These are phyloP conservation scores for Zaprionus gabonicus DNA, from an alignment of 1,140 invertebrate species.

Conservation along the genomic window DNA sequence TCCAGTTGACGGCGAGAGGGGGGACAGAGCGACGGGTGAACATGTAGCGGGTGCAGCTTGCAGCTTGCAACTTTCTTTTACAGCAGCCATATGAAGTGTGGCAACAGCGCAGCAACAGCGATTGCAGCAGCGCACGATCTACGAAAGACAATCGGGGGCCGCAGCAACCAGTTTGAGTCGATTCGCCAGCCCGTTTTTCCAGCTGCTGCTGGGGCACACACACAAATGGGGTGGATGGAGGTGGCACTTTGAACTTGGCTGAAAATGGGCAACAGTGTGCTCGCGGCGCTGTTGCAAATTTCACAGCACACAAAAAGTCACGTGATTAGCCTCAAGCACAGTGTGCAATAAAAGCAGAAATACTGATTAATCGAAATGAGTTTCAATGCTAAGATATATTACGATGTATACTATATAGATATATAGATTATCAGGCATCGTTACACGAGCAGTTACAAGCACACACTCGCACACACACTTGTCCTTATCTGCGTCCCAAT, in stretches of 20 bases:
- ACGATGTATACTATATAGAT: not conserved
- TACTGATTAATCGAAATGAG: not conserved
- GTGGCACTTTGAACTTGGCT: slow-evolving; percentile 57
- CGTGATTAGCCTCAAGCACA: not conserved
- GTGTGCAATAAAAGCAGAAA: not conserved
- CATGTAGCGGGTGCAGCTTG: slow-evolving; percentile 56
- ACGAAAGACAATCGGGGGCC: slow-evolving; percentile 7
- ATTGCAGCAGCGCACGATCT: slow-evolving; percentile 22
- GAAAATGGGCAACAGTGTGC: slow-evolving; percentile 61
- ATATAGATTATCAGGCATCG: not conserved
- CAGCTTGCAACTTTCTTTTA: slow-evolving; percentile 71
- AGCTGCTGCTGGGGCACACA: not conserved
- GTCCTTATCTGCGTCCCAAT: slow-evolving; percentile 8
- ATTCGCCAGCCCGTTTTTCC: slow-evolving; percentile 35
- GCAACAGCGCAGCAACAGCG: slow-evolving; percentile 34
- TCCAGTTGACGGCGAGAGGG: not conserved
- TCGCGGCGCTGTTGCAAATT: not conserved
- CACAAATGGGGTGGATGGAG: not conserved
- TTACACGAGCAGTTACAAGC: not conserved
- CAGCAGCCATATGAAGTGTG: slow-evolving; percentile 58
- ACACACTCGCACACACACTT: not conserved
- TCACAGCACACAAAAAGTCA: not conserved
- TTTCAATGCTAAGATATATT: not conserved
- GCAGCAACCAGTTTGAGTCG: slow-evolving; percentile 19
- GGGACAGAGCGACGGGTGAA: not conserved